phyloP scores from a whole-genome alignment of 2,113 vertebrate genomes.

The Antechinus flavipes region DNA sequence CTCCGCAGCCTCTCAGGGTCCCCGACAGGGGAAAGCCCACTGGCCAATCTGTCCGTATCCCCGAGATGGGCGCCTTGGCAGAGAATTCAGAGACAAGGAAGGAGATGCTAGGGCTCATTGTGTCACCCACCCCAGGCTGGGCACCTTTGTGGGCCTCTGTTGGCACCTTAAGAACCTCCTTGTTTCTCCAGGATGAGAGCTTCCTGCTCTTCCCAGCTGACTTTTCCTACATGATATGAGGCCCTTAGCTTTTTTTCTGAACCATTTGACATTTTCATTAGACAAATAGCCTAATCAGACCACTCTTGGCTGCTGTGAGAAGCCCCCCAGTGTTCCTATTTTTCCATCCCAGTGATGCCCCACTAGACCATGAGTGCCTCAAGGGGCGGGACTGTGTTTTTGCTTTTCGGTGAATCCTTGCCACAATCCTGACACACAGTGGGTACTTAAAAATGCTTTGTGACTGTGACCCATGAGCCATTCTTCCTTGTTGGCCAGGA shows the following conservation, averaged over 20 bases:
- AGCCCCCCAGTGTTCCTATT: neutral
- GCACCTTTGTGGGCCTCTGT: no score
- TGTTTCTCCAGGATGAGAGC: neutral
- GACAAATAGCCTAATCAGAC: neutral
- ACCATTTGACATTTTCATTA: neutral
- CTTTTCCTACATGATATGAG: neutral
- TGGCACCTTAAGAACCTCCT: neutral
- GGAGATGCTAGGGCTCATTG: no score
- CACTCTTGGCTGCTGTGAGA: neutral
- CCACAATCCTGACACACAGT: neutral
- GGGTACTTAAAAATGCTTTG: neutral
- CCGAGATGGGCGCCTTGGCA: no score
- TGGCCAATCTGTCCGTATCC: no score
- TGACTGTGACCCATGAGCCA: neutral
- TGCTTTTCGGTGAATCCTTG: neutral
- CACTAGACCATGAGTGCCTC: neutral
- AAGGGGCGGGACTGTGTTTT: neutral
- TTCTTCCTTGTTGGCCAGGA: neutral
- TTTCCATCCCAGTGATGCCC: neutral
- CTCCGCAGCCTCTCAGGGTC: no score
- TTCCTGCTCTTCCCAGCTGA: no score
- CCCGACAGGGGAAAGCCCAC: no score
- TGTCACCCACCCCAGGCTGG: no score
- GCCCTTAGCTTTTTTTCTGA: neutral
- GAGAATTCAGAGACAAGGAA: neutral